A percentile compares a stretch with the other conserved stretches of the same genome.
These are phyloP conservation scores for Papilio aristodemus DNA, from an alignment of 1,140 invertebrate genomes.

Conservation along the genomic window DNA sequence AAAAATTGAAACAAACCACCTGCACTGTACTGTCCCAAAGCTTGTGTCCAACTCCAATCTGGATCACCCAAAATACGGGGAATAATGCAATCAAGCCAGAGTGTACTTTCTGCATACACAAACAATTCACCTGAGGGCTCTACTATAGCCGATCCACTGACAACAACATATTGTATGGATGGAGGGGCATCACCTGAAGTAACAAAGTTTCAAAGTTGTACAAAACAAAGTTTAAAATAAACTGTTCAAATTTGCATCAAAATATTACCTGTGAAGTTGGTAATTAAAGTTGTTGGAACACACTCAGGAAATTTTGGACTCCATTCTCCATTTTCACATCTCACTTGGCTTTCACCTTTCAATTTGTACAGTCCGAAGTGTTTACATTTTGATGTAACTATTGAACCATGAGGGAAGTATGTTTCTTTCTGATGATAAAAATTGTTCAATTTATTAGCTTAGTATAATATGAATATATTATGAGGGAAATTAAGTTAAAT, in stretches of 20 bases:
- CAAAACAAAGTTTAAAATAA: too few relatives aligned
- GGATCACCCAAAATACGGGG: slow-evolving; percentile 87
- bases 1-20: slow-evolving; percentile 77
- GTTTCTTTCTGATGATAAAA: slow-evolving; percentile 58
- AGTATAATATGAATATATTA: too few relatives aligned
- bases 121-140: slow-evolving; percentile 89
- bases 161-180: slow-evolving; percentile 89
- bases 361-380: slow-evolving; percentile 92
- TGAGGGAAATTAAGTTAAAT: slow-evolving; percentile 24
- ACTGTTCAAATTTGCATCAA: too few relatives aligned
- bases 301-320: slow-evolving; percentile 86
- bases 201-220: slow-evolving; percentile 24
- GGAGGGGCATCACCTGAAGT: slow-evolving; percentile 89
- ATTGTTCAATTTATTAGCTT: neutral
- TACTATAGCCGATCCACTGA: slow-evolving; percentile 89
- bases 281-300: slow-evolving; percentile 87
- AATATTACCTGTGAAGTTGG: slow-evolving; percentile 89
- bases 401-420: slow-evolving; percentile 85
- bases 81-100: slow-evolving; percentile 92
- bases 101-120: slow-evolving; percentile 89
- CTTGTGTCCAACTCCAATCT: slow-evolving; percentile 94
- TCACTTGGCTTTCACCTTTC: slow-evolving; percentile 82
- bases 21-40: slow-evolving; percentile 86
- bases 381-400: slow-evolving; percentile 86
- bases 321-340: slow-evolving; percentile 91